Evolutionary conservation across 2,113 vertebrate genomes (phyloP), one percentile per base, ranked within the genome.

Genomic region (Hippopotamus amphibius): DNA sequence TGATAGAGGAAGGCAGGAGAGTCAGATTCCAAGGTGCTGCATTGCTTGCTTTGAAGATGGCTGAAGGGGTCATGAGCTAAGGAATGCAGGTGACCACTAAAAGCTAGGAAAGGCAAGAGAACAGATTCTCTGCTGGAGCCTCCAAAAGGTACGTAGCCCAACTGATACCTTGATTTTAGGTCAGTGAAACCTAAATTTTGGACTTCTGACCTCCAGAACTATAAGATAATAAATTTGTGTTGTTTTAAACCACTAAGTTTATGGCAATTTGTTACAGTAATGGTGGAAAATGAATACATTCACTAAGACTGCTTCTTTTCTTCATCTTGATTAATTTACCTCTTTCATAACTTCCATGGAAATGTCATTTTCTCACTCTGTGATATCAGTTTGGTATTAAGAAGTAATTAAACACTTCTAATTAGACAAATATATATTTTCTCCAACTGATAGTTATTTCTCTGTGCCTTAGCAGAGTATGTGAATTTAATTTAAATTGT

Each of bases 401-500:
- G 30, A 80, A 88, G 22, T 21, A 93, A 76, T 37, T 68, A 89
- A 92, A 55, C 22, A 48, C 9, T 88, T 92, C 14, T 57, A 81
- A 87, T 79, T 77, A 96, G n/a, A 30, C 19, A 71, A 81, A 65
- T 55, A 37, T n/a, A 22, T 65, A 41, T 76, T 72, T 94, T 81
- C 22, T 90, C 43, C 16, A 55, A 11, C 19, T 22, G 3, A 22
- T 30, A 59, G 46, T 63, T 26, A 17, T 87, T 86, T 88, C 59
- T 33, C 11, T 69, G 50, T 61, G 53, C 66, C 68, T 61, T 92
- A 41, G 82, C 69, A 77, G 55, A 76, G n/a, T 65, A 69, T 63
- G 50, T 80, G 68, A 87, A 83, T 53, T 95, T 80, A 80, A 57
- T 85, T 90, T 68, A 59, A 89, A 85, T 26, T 63, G 6, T 55